Conservation (phyloP, 2,797 vertebrate genomes). For the Hirundo rustica region DNA sequence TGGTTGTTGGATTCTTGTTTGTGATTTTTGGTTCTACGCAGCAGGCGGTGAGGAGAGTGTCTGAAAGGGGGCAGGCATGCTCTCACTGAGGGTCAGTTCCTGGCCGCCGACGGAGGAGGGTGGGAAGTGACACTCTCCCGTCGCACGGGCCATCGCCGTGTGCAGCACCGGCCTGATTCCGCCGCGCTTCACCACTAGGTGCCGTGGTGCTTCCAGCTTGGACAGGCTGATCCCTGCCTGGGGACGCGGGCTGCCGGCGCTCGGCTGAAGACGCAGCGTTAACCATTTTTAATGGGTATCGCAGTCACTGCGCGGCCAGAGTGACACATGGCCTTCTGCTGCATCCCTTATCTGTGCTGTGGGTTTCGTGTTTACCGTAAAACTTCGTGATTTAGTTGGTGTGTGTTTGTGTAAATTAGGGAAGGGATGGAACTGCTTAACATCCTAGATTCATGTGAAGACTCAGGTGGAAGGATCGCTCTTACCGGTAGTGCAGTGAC, state of each 20-base stretch:
- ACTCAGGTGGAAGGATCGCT: not conserved
- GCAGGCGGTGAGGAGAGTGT: not conserved
- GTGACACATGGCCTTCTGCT: not conserved
- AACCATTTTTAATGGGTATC: not conserved
- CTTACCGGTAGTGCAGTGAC: not conserved
- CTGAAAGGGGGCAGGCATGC: not conserved
- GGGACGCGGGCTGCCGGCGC: not conserved
- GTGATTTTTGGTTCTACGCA: not conserved
- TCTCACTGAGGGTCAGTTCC: not conserved
- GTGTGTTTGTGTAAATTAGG: not conserved
- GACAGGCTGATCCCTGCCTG: accelerated
- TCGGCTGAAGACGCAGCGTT: not conserved
- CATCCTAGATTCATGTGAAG: not conserved
- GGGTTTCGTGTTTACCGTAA: not conserved
- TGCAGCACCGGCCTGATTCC: accelerated
- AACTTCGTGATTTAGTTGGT: not conserved
- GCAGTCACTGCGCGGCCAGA: not conserved
- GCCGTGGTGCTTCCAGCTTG: not conserved
- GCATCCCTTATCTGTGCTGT: not conserved
- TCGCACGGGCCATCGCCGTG: accelerated
- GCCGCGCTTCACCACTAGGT: not conserved
- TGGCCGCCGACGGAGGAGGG: not conserved
- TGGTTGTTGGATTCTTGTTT: not conserved
- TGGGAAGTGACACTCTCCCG: not conserved
- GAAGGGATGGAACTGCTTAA: not conserved